Percentiles rank a stretch among this genome's conserved stretches.
Evolutionary conservation across 1,140 invertebrate genomes (phyloP).

Genomic region (Zaprionus camerounensis): DNA sequence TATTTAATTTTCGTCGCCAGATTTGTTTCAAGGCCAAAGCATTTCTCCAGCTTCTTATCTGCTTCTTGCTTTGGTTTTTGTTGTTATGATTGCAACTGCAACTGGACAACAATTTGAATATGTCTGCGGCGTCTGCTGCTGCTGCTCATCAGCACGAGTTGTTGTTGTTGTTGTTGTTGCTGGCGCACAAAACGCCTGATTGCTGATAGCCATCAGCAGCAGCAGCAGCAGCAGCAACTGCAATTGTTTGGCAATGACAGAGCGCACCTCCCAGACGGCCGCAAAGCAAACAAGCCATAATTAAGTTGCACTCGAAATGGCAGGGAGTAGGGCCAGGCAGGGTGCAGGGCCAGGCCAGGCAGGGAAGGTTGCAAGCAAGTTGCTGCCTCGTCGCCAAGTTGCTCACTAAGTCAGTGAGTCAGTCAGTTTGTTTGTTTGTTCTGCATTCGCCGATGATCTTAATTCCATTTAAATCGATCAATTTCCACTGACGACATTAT

Average conservation of each 20-base stretch:
- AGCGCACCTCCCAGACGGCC: constrained; percentile 77
- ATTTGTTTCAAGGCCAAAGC: constrained; percentile 5
- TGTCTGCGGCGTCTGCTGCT: constrained; percentile 44
- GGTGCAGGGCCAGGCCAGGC: not conserved
- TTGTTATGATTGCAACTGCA: constrained; percentile 64
- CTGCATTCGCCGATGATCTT: constrained; percentile 68
- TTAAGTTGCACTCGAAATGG: constrained; percentile 72
- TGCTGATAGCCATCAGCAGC: constrained; percentile 77
- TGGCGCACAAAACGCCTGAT: constrained; percentile 81
- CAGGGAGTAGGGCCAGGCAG: not conserved
- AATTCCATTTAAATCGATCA: constrained; percentile 83
- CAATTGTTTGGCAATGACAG: constrained; percentile 82
- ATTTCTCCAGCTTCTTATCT: constrained; percentile 51
- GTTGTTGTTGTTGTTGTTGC: constrained; percentile 51
- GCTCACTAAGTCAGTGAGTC: constrained; percentile 82
- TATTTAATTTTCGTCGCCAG: not conserved
- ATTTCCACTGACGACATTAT: constrained; percentile 81
- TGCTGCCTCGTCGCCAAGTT: constrained; percentile 49
- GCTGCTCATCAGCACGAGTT: constrained; percentile 49
- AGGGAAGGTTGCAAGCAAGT: not conserved
- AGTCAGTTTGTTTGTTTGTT: constrained; percentile 44
- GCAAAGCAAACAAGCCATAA: constrained; percentile 80
- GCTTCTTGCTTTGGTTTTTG: constrained; percentile 15
- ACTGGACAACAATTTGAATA: constrained; percentile 58
- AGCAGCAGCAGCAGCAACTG: constrained; percentile 42